A percentile compares a stretch with the other conserved stretches of the same genome.
These are phyloP conservation scores for Eudemis profundana DNA, from an alignment of 2,888 invertebrate genomes.

Conservation along the genomic window DNA sequence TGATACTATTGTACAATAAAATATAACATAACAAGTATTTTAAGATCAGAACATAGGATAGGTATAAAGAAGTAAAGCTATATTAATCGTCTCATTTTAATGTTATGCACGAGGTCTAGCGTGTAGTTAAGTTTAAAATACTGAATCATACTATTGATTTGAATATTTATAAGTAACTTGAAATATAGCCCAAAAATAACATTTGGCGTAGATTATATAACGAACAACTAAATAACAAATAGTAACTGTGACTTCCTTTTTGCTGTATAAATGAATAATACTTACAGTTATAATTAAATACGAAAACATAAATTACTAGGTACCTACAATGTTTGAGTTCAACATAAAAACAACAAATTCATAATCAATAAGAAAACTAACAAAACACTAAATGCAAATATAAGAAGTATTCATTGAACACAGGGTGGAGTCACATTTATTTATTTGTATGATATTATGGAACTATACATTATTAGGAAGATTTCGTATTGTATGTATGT, in stretches of 20 bases:
- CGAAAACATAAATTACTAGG: conserved; percentile 40
- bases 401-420: conserved; percentile 43
- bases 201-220: conserved; percentile 33
- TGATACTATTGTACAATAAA: too few relatives aligned
- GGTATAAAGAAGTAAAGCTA: conserved; percentile 3
- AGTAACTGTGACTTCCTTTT: conserved; percentile 41
- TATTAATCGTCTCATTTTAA: conserved; percentile 4
- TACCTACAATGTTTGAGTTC: conserved; percentile 42
- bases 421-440: conserved; percentile 37
- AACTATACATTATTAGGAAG: conserved; percentile 40
- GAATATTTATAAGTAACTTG: conserved; percentile 36
- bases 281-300: conserved; percentile 42
- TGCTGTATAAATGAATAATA: conserved; percentile 38
- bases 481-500: conserved; percentile 40
- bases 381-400: conserved; percentile 42
- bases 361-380: conserved; percentile 36
- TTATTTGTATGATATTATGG: conserved; percentile 29
- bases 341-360: conserved; percentile 41
- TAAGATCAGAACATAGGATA: conserved; percentile 6
- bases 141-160: conserved; percentile 31
- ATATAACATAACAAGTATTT: too few relatives aligned
- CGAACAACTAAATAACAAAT: conserved; percentile 43
- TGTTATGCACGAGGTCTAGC: conserved; percentile 13
- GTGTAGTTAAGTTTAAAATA: conserved; percentile 34
- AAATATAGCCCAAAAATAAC: conserved; percentile 29